These are phyloP conservation scores for Hoplostethus mediterraneus DNA, from an alignment of 2,797 vertebrate species.

Conservation along the genomic window DNA sequence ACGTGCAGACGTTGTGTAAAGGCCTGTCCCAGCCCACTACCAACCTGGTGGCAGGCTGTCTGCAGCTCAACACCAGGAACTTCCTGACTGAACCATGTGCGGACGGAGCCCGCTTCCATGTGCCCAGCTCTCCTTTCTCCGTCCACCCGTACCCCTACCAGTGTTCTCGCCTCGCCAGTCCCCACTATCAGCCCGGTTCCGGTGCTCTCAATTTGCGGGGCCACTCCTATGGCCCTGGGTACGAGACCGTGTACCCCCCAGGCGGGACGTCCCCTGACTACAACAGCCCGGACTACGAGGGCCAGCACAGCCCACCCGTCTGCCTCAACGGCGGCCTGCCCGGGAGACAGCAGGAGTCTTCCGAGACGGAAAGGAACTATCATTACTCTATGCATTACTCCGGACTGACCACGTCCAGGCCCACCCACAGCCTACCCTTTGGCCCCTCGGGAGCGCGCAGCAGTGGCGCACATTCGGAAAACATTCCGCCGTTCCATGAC, in stretches of 20 bases:
- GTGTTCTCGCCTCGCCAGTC: constrained; percentile 91
- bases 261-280: constrained; percentile 94
- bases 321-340: constrained; percentile 94
- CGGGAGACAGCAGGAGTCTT: constrained; percentile 89
- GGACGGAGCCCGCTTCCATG: constrained; percentile 92
- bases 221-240: constrained; percentile 89
- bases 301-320: constrained; percentile 92
- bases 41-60: constrained; percentile 97
- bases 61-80: constrained; percentile 98
- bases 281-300: constrained; percentile 95
- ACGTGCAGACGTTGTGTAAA: constrained; percentile 98
- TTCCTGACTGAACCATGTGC: constrained; percentile 95
- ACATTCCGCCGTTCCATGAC: constrained; percentile 93
- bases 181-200: constrained; percentile 90
- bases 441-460: constrained; percentile 90
- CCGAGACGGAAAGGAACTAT: constrained; percentile 95
- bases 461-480: constrained; percentile 92
- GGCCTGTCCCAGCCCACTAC: constrained; percentile 98
- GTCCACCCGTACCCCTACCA: constrained; percentile 93
- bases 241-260: constrained; percentile 90
- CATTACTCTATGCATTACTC: constrained; percentile 99
- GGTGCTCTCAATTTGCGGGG: constrained; percentile 87
- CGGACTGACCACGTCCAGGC: constrained; percentile 88
- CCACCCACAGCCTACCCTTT: constrained; percentile 89
- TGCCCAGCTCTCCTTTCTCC: constrained; percentile 92